These are phyloP conservation scores for Pygmarrhopalites habei DNA, from an alignment of 1,140 invertebrate genomes.

Conservation along the genomic window DNA sequence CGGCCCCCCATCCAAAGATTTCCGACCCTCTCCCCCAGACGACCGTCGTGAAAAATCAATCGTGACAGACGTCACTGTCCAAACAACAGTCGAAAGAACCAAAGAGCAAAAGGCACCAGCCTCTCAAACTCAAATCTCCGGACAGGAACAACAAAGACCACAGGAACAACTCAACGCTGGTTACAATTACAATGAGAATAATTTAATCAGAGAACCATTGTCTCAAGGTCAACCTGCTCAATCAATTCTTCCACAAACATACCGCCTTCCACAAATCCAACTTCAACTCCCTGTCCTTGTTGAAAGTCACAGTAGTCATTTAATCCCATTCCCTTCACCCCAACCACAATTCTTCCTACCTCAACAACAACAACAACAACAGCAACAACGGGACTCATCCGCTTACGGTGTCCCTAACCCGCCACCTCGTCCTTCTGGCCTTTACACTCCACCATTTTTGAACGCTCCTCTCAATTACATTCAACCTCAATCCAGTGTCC, in stretches of 20 bases:
- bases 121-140: background rate
- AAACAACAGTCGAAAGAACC: background rate
- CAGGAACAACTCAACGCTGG: background rate
- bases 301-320: background rate
- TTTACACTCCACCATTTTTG: background rate
- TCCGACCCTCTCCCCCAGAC: background rate
- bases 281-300: background rate
- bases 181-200: background rate
- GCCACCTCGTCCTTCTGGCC: background rate
- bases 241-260: background rate
- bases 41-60: background rate
- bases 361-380: constrained; percentile 6
- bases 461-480: background rate
- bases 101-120: background rate
- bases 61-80: background rate
- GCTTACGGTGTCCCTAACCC: background rate
- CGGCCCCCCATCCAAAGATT: constrained; percentile 1
- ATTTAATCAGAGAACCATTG: background rate
- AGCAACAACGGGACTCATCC: background rate
- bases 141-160: too few relatives aligned
- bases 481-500: background rate
- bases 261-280: background rate
- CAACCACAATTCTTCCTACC: background rate
- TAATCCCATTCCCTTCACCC: background rate
- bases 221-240: background rate